Base-by-base conservation (phyloP, 2,797 vertebrate species). In the Propithecus deckenii region DNA sequence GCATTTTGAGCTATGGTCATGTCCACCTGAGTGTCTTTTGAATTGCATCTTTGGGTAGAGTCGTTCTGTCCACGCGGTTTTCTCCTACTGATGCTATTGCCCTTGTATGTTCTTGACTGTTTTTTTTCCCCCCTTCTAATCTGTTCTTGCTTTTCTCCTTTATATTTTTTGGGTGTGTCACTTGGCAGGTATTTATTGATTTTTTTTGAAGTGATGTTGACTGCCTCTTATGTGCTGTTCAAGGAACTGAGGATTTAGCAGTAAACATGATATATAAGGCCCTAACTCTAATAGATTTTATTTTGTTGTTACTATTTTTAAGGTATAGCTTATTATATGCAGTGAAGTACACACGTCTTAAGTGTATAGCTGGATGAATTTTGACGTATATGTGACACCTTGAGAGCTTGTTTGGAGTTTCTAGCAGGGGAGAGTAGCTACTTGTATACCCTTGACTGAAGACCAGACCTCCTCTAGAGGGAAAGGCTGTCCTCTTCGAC, bases 201-300 rank as follows among this genome's bases (percentile, higher is more conserved):
- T 71, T 48, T 38, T 52, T 69, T 50, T 65, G n/a, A 72, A 48
- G 55, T 48, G 22, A 32, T 48, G 43, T 15, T 86, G 14, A 7
- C 59, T 30, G 23, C 46, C 48, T 63, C 18, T 50, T 48, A 35
- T 14, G 17, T 72, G 48, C 55, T 87, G 5, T 81, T 59, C n/a
- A 52, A 81, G 32, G 50, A 96, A 80, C 46, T 52, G 15, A 17
- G 32, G 17, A 63, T 9, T 85, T 65, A 88, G 59, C 79, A 35
- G 32, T 94, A 48, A 92, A 52, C 35, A 52, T 23, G 67, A 80
- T 12, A 46, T 30, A 20, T 7, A 65, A 71, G n/a, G 25, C 25
- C 65, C 23, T 59, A 35, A 69, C 41, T 79, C 32, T 55, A 72
- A 79, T n/a, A 43, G 50, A 15, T 85, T 69, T 93, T 89, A 30